A percentile compares a stretch with the other conserved stretches of the same genome.
These are phyloP conservation scores for Amblyopsis hoosieri DNA, from an alignment of 2,797 vertebrate genomes.

Conservation along the genomic window DNA sequence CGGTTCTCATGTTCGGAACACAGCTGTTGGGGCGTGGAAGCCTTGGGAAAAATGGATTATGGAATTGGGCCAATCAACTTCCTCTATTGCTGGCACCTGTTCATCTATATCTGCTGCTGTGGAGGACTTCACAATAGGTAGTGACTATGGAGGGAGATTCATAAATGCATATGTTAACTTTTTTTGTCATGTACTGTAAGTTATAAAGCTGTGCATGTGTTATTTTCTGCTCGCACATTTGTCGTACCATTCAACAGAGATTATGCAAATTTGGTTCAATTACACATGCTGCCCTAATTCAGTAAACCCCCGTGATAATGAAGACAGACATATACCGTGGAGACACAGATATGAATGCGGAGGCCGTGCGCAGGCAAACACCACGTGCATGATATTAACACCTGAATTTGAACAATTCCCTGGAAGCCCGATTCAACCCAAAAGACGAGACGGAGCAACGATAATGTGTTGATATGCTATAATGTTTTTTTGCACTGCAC, in stretches of 20 bases:
- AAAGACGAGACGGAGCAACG: constrained; percentile 52
- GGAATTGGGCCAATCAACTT: constrained; percentile 73
- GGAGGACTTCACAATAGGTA: constrained; percentile 56
- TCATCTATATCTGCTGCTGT: constrained; percentile 52
- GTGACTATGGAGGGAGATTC: constrained; percentile 49
- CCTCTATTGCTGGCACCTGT: constrained; percentile 69
- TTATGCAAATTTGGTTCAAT: constrained; percentile 70
- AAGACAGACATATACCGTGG: constrained; percentile 58
- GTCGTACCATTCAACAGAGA: constrained; percentile 62
- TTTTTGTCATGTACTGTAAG: constrained; percentile 9
- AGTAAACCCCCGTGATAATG: constrained; percentile 71
- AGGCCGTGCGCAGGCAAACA: not conserved
- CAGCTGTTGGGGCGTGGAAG: constrained; percentile 76
- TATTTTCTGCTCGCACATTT: constrained; percentile 55
- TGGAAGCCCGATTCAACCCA: constrained; percentile 29
- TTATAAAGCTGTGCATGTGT: constrained; percentile 21
- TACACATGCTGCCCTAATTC: constrained; percentile 73
- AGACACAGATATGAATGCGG: constrained; percentile 12
- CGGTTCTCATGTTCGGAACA: constrained; percentile 72
- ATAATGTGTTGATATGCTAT: constrained; percentile 60
- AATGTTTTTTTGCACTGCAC: constrained; percentile 54
- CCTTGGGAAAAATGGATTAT: constrained; percentile 75
- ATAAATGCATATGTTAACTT: constrained; percentile 21
- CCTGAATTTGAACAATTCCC: constrained; percentile 56
- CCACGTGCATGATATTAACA: constrained; percentile 28